These are phyloP conservation scores for Drosophila arawakana DNA, from an alignment of 1,140 invertebrate species.

Conservation along the genomic window DNA sequence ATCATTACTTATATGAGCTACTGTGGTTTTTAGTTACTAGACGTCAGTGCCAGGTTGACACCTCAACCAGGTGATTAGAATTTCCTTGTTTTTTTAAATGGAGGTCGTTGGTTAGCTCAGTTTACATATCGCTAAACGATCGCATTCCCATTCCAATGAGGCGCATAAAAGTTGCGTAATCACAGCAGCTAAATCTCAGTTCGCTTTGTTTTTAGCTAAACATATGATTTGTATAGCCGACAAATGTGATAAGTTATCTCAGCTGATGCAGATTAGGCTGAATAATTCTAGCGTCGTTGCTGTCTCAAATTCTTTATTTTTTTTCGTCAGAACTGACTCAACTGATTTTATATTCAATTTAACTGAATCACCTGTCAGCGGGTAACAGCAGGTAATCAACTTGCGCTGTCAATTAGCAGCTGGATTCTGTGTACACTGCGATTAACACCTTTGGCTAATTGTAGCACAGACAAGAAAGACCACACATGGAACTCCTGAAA, in stretches of 20 bases:
- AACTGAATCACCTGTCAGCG: slow-evolving; percentile 23
- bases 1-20: slow-evolving; percentile 8
- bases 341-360: slow-evolving; percentile 2
- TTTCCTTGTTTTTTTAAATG: slow-evolving; percentile 26
- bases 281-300: slow-evolving; percentile 1
- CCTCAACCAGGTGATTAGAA: slow-evolving; percentile 30
- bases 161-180: slow-evolving; percentile 27
- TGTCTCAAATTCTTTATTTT: not conserved
- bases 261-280: slow-evolving; percentile 33
- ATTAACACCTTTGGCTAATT: slow-evolving; percentile 31
- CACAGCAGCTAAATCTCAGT: slow-evolving; percentile 2
- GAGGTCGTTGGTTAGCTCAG: slow-evolving; percentile 8
- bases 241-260: slow-evolving; percentile 42
- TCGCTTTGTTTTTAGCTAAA: slow-evolving; percentile 17
- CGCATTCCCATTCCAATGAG: slow-evolving; percentile 26
- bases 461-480: slow-evolving; percentile 18
- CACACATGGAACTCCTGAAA: slow-evolving; percentile 4
- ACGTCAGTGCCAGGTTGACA: slow-evolving; percentile 11
- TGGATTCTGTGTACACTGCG: slow-evolving; percentile 22
- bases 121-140: slow-evolving; percentile 25
- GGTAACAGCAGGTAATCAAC: slow-evolving; percentile 4
- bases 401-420: slow-evolving; percentile 35
- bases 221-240: slow-evolving; percentile 4
- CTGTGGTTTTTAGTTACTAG: slow-evolving; percentile 30
- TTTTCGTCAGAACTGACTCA: slow-evolving; percentile 35